Conservation (phyloP, 2,888 invertebrate species). For the Sceliomorpha sp. region DNA sequence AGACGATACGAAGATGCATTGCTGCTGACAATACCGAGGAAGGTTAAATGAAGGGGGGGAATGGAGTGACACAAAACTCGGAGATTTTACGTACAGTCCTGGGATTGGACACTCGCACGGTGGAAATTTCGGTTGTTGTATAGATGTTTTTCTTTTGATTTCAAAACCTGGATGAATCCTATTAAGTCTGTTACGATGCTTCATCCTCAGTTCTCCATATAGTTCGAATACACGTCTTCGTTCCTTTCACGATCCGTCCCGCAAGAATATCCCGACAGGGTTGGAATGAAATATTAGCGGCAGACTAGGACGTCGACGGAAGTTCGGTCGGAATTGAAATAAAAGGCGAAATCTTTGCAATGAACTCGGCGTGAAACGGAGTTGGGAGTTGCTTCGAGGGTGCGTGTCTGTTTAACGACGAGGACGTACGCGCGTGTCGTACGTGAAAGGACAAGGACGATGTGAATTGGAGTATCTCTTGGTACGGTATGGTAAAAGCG, state of each 20-base stretch:
- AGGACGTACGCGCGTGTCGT: slow-evolving; percentile 36
- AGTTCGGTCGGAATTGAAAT: slow-evolving; percentile 19
- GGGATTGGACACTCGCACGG: too few species aligned
- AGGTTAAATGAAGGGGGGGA: slow-evolving; percentile 9
- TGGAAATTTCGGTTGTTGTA: too few species aligned
- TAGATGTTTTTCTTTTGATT: too few species aligned
- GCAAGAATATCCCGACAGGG: too few species aligned
- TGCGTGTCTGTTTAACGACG: slow-evolving; percentile 47
- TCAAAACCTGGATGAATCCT: too few species aligned
- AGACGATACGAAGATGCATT: slow-evolving; percentile 35
- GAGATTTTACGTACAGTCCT: too few species aligned
- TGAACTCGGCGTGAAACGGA: slow-evolving; percentile 32
- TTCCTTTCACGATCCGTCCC: too few species aligned
- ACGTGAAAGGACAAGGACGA: slow-evolving; percentile 29
- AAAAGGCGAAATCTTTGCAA: slow-evolving; percentile 47
- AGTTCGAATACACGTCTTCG: too few species aligned
- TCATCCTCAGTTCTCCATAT: too few species aligned
- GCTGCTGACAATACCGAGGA: slow-evolving; percentile 38
- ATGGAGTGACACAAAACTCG: background rate
- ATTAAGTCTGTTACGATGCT: too few species aligned
- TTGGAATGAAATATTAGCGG: too few species aligned
- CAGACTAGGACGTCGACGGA: too few species aligned
- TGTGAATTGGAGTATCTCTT: slow-evolving; percentile 43
- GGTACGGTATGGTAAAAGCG: slow-evolving; percentile 44
- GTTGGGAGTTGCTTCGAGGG: slow-evolving; percentile 22